Conservation (phyloP, 2,888 invertebrate genomes). For the Cylindroiulus punctatus region DNA sequence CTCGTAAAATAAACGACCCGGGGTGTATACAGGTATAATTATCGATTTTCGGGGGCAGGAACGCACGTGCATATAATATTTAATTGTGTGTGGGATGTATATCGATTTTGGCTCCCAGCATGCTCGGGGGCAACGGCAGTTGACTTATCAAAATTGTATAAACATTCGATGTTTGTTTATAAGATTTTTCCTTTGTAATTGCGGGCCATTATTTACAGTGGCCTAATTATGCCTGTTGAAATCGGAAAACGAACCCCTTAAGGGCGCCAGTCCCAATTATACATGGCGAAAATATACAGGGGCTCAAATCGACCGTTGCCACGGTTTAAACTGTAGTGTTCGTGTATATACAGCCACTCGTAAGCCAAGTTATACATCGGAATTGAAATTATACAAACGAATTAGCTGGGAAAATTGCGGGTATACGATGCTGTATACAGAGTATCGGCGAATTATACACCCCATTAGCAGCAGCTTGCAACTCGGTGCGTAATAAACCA, state of each 20-base stretch:
- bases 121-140: conserved; percentile 10
- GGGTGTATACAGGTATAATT: conserved; percentile 2
- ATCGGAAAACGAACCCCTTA: neutral
- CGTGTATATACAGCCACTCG: no score
- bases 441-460: no score
- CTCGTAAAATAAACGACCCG: conserved; percentile 6
- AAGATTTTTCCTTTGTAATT: conserved; percentile 24
- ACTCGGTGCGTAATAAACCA: no score
- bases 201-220: conserved; percentile 15
- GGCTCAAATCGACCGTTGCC: no score
- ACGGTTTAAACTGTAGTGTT: no score
- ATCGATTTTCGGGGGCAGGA: neutral
- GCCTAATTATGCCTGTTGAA: conserved; percentile 37
- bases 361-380: no score
- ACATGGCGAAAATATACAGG: no score
- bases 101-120: conserved; percentile 25
- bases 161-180: conserved; percentile 28
- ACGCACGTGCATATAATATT: neutral
- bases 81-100: conserved; percentile 26
- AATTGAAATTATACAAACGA: no score
- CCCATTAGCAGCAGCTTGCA: no score
- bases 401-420: no score
- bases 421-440: no score
- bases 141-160: conserved; percentile 38
- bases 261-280: neutral